Percentiles rank a stretch among this genome's conserved stretches.
Evolutionary conservation across 2,113 vertebrate species (phyloP).

Genomic region (Cacatua alba): DNA sequence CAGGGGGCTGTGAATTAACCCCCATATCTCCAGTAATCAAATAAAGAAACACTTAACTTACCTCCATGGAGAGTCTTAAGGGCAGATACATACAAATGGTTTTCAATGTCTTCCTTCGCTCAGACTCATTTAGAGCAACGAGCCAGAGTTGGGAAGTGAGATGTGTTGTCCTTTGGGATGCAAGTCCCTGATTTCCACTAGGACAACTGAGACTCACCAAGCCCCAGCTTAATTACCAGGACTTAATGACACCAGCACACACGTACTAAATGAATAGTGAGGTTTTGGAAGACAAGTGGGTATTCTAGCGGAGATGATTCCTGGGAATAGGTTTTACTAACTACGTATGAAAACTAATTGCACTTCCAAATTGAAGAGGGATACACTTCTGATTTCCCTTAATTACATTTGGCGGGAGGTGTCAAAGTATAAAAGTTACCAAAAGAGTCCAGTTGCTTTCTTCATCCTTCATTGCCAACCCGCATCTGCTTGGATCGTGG

Average conservation of each 20-base stretch:
- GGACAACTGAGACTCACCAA: background rate
- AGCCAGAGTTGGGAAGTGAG: background rate
- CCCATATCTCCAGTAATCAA: accelerated
- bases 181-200: background rate
- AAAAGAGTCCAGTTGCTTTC: background rate
- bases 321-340: constrained; percentile 6
- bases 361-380: background rate
- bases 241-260: constrained; percentile 9
- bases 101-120: background rate
- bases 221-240: constrained; percentile 63
- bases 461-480: background rate
- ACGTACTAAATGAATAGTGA: background rate
- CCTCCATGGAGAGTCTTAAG: accelerated
- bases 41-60: background rate
- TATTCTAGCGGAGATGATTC: background rate
- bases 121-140: background rate
- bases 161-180: background rate
- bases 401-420: constrained; percentile 21
- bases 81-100: background rate
- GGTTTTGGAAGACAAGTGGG: background rate
- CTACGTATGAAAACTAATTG: constrained; percentile 29
- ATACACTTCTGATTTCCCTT: background rate
- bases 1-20: background rate
- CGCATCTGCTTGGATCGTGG: background rate
- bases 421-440: background rate